These are phyloP conservation scores for Smittia aterrima DNA, from an alignment of 2,888 invertebrate species.

Conservation along the genomic window DNA sequence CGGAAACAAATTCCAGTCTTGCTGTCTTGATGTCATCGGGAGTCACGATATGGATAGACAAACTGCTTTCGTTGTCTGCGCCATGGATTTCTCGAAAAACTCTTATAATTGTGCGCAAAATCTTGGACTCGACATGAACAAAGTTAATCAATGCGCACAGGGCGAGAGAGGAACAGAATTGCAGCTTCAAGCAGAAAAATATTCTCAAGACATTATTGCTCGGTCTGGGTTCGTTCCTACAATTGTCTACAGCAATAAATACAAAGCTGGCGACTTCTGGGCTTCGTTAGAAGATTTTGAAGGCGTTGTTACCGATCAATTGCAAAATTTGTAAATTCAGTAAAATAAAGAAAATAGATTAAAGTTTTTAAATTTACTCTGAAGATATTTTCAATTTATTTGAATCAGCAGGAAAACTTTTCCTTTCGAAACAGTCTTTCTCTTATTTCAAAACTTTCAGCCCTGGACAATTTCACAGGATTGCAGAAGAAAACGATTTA, in stretches of 20 bases:
- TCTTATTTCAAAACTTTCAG: no score
- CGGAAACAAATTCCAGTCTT: conserved; percentile 19
- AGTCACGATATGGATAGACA: background rate
- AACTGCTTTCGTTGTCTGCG: conserved; percentile 22
- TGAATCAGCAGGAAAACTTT: no score
- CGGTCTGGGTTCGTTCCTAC: conserved; percentile 27
- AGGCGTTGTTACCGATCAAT: background rate
- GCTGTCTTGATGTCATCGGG: conserved; percentile 19
- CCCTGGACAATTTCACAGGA: no score
- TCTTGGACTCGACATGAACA: background rate
- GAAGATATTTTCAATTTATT: background rate
- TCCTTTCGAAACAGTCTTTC: no score
- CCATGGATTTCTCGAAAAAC: conserved; percentile 30
- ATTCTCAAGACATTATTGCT: background rate
- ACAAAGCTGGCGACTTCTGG: conserved; percentile 17
- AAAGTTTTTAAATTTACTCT: background rate
- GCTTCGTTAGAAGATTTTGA: conserved; percentile 26
- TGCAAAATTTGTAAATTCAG: background rate
- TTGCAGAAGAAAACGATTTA: no score
- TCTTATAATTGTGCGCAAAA: conserved; percentile 6
- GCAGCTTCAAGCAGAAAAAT: conserved; percentile 10
- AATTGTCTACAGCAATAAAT: conserved; percentile 6
- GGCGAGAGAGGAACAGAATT: background rate
- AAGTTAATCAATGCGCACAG: background rate
- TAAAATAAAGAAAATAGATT: no score